A percentile compares a stretch with the other conserved stretches of the same genome.
Conservation (phyloP, 2,113 vertebrate species). For the Tyto alba region DNA sequence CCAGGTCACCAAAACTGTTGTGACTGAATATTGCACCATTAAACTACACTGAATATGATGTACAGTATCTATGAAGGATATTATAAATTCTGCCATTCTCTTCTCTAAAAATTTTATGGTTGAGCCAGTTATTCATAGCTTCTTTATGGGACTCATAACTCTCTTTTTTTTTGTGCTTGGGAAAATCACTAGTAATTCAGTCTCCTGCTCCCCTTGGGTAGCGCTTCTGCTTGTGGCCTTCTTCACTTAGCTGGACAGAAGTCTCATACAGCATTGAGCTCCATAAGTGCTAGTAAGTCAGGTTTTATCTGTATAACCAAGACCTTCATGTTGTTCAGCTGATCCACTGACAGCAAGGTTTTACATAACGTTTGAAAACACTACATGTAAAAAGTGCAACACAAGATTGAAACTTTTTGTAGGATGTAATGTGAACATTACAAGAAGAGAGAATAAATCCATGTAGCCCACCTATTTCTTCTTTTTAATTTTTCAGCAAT, state of each 20-base stretch:
- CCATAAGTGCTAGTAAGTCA: not conserved
- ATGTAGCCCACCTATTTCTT: not conserved
- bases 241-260: not conserved
- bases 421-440: not conserved
- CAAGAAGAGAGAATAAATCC: not conserved
- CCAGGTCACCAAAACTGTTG: not conserved
- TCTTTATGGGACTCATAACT: not conserved
- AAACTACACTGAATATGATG: not conserved
- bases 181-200: not conserved
- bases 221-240: not conserved
- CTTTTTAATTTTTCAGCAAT: not conserved
- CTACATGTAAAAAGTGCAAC: not conserved
- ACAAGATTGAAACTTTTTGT: not conserved
- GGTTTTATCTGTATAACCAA: not conserved
- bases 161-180: not conserved
- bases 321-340: not conserved
- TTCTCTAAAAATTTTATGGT: not conserved
- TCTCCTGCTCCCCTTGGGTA: not conserved
- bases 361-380: accelerated
- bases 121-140: not conserved
- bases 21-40: not conserved
- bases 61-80: not conserved
- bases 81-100: not conserved
- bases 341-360: not conserved
- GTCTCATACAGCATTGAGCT: not conserved